These are phyloP conservation scores for Zosterops lateralis DNA, from an alignment of 2,113 vertebrate species.

Conservation along the genomic window DNA sequence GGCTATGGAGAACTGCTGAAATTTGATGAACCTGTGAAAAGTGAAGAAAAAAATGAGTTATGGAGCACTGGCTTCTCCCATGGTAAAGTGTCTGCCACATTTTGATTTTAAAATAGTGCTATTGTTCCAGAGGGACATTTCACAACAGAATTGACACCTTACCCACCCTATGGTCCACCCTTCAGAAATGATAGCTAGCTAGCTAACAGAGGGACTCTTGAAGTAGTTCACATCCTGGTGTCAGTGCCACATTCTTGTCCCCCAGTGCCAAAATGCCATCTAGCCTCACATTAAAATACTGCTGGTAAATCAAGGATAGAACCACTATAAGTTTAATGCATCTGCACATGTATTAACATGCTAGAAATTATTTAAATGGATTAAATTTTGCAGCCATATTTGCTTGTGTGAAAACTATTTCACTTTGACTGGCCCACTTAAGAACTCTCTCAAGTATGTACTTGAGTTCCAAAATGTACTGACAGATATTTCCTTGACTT, in stretches of 20 bases:
- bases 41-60: background rate
- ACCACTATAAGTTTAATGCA: background rate
- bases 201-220: background rate
- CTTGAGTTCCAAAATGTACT: background rate
- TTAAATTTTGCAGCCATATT: background rate
- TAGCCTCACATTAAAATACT: background rate
- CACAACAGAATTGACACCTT: background rate
- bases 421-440: background rate
- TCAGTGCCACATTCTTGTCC: background rate
- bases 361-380: background rate
- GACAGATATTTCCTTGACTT: background rate
- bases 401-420: background rate
- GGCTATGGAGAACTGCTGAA: background rate
- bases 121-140: background rate
- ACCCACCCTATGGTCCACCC: background rate
- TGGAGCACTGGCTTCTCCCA: background rate
- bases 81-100: background rate
- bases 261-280: background rate
- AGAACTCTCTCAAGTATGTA: background rate
- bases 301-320: background rate
- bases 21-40: background rate
- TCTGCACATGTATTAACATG: background rate
- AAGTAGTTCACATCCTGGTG: background rate
- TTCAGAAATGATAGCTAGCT: background rate
- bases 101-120: background rate